Evolutionary conservation across 35 echinoderm and acorn worm genomes (phyloP), one percentile per base, ranked within the genome.

Genomic region (Ophiothrix spiculata): DNA sequence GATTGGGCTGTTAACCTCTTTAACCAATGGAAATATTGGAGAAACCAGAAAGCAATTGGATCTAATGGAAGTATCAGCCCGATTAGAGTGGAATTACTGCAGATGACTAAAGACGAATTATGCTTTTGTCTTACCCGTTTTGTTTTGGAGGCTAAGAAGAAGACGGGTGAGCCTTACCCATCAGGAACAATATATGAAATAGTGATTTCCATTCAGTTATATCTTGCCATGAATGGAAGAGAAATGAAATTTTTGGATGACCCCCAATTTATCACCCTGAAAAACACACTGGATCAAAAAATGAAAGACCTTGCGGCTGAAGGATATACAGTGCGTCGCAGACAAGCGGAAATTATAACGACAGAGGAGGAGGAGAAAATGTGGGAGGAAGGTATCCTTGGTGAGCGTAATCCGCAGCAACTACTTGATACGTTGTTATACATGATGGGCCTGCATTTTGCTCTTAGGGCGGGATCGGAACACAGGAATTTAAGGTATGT

Each of bases 381-480:
- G 74, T 76, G 74, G 74, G 25, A 76, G 4, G 29, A 4, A 11
- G 74, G 74, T 6, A 11, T 76, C n/a, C 74, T 76, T 11, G 74
- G n/a, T 28, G 34, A 28, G 11, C 8, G 29, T 8, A 6, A 11
- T 12, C 74, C 74, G 4, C 74, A 76, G 34, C 25, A 76, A 76
- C n/a, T 76, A 35, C 11, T 6, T 8, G 74, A 76, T 35, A 28
- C 74, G 8, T 8, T 76, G 74, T 28, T 76, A 28, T 76, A 76
- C n/a, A 76, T 76, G 74, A 6, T 76, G 8, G n/a, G 74, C 6
- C n/a, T 76, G n/a, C 74, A 76, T 76, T 76, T 76, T 76, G 74
- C 74, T 76, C n/a, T 76, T 8, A 28, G 74, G 29, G 74, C 74
- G 4, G 74, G 74, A 76, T 49, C 42, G 19, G 42, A 10, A 49